These are phyloP conservation scores for Peromyscus polionotus DNA, from an alignment of 2,113 vertebrate genomes.

Conservation along the genomic window DNA sequence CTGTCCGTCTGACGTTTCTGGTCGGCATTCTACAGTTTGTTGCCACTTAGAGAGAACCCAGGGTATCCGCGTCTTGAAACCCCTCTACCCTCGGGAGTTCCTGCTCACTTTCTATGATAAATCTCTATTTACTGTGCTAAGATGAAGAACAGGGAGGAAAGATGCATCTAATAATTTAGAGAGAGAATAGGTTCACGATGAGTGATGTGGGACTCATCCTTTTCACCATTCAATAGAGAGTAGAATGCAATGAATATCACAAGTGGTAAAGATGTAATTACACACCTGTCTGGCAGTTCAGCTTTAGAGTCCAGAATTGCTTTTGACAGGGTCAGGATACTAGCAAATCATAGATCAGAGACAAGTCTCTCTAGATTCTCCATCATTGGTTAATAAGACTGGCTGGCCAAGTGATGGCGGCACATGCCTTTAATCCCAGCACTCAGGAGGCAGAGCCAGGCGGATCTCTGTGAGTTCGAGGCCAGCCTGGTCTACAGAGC, in stretches of 20 bases:
- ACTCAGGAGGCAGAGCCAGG: not conserved
- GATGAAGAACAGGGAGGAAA: not conserved
- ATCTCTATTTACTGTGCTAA: not conserved
- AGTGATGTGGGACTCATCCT: not conserved
- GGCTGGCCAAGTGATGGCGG: not conserved
- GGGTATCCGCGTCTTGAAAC: not conserved
- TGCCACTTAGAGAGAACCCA: not conserved
- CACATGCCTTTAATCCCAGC: not conserved
- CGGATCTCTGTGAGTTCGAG: not conserved
- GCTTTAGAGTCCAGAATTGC: not conserved
- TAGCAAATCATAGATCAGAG: conserved; percentile 2
- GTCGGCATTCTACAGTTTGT: not conserved
- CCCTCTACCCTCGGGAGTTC: not conserved
- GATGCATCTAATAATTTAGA: not conserved
- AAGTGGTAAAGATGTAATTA: not conserved
- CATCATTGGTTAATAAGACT: not conserved
- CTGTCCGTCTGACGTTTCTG: not conserved
- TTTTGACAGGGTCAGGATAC: not conserved
- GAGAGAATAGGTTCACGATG: not conserved
- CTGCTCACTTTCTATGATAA: not conserved
- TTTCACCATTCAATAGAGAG: not conserved
- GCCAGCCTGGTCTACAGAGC: not conserved
- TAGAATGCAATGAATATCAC: not conserved
- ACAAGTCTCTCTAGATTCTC: not conserved
- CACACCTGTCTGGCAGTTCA: not conserved